Conservation (phyloP, 2,797 vertebrate genomes). For the Sebastes kiyomatsui region DNA sequence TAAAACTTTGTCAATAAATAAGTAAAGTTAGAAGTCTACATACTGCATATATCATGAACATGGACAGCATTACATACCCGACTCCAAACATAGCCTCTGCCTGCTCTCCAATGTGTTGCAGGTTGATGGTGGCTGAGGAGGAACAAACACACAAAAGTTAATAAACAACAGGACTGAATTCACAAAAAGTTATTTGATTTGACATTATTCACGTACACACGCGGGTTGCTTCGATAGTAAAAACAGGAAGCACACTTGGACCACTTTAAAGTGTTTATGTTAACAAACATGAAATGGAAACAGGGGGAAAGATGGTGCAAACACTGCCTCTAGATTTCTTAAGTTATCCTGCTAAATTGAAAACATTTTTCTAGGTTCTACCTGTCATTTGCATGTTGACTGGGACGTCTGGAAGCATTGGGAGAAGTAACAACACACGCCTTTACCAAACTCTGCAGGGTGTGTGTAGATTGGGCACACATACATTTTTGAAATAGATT, state of each 20-base stretch:
- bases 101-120: conserved; percentile 93
- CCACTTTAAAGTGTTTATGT: background rate
- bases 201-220: background rate
- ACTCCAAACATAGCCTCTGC: conserved; percentile 98
- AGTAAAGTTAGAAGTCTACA: background rate
- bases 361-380: conserved; percentile 1
- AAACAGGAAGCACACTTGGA: background rate
- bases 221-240: background rate
- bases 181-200: background rate
- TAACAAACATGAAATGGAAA: background rate
- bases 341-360: background rate
- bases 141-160: conserved; percentile 4
- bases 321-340: background rate
- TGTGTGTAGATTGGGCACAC: background rate
- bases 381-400: conserved; percentile 26
- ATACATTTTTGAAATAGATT: background rate
- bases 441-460: background rate
- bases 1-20: background rate
- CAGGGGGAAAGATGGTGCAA: background rate
- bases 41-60: too few species aligned
- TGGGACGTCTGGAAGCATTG: conserved; percentile 29
- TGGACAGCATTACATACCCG: conserved; percentile 82
- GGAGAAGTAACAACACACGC: conserved; percentile 14
- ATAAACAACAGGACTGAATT: background rate
- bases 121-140: conserved; percentile 88